Evolutionary conservation across 1,140 invertebrate species (phyloP), one percentile per base, ranked within the genome.

Genomic region (Drosophila santomea): DNA sequence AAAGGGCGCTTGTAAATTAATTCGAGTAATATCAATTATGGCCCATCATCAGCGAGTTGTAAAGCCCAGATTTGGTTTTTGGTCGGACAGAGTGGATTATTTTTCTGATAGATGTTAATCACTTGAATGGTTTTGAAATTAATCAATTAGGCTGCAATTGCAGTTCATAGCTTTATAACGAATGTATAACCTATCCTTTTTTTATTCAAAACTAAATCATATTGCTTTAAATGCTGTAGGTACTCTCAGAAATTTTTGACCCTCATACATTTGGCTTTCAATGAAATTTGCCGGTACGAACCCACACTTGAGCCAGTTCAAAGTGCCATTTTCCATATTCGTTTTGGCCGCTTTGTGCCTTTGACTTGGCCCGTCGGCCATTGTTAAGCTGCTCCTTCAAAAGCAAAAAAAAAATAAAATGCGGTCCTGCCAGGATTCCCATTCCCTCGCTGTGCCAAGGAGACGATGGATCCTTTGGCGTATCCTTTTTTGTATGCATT

Each of bases 401-500:
- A 43, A 17, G n/a, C n/a, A n/a, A 39, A 61, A 47, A 38, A 44
- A 50, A 17, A 17, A 17, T 0, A 17, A 17, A 17, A 17, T 17
- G 17, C 0, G 39, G 39, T 7, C 52, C 60, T 41, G 17, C 52
- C 17, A 61, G 59, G 36, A 28, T 11, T 57, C 17, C 36, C 51
- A 20, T 14, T n/a, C 12, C 50, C 25, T 17, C 14, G 43, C 4
- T 15, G 14, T 23, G 15, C 63, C 36, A 50, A 69, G 68, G 14
- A 36, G 68, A 17, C 39, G 45, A 72, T 35, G 55, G 64, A 72
- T 72, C 66, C 68, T 44, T 72, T 72, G 68, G 52, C 64, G 41
- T 36, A 58, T 67, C 63, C 68, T 58, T 58, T 58, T 72, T 69
- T 50, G 68, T 69, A 72, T 72, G 68, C 68, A 41, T 41, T 67